Evolutionary conservation across 2,888 invertebrate genomes (phyloP).

Genomic region (Drosophila quinaria): DNA sequence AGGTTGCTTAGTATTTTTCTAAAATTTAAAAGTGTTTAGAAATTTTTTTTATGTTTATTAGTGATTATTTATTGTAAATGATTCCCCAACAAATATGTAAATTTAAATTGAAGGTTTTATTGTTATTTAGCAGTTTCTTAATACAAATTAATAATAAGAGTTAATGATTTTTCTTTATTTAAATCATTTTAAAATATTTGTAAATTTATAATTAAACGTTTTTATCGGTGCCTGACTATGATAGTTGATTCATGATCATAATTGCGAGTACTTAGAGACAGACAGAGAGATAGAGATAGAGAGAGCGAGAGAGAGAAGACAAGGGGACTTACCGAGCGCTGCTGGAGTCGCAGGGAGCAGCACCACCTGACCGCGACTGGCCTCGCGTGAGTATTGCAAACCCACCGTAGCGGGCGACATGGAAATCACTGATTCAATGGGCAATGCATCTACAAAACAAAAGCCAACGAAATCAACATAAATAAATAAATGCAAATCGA

Average conservation of each 20-base stretch:
- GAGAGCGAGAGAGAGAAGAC: conserved; percentile 14
- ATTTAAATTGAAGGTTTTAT: no score
- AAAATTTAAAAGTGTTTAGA: no score
- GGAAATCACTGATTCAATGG: conserved; percentile 91
- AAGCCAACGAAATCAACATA: conserved; percentile 54
- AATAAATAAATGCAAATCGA: conserved; percentile 37
- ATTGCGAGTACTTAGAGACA: neutral
- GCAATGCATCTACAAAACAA: conserved; percentile 88
- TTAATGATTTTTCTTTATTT: no score
- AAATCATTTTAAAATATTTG: neutral
- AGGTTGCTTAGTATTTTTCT: no score
- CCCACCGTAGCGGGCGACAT: conserved; percentile 91
- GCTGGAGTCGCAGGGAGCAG: conserved; percentile 91
- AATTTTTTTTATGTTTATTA: no score
- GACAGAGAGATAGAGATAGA: conserved; percentile 5
- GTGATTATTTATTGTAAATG: no score
- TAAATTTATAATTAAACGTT: neutral
- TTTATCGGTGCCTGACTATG: neutral
- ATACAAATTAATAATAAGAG: no score
- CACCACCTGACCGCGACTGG: conserved; percentile 93
- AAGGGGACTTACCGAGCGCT: conserved; percentile 86
- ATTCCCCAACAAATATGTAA: no score
- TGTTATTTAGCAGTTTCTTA: no score
- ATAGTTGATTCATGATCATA: neutral
- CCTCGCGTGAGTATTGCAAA: conserved; percentile 94